Conservation (phyloP, 64 coral and sea anemone genomes). For the Actinia equina region DNA sequence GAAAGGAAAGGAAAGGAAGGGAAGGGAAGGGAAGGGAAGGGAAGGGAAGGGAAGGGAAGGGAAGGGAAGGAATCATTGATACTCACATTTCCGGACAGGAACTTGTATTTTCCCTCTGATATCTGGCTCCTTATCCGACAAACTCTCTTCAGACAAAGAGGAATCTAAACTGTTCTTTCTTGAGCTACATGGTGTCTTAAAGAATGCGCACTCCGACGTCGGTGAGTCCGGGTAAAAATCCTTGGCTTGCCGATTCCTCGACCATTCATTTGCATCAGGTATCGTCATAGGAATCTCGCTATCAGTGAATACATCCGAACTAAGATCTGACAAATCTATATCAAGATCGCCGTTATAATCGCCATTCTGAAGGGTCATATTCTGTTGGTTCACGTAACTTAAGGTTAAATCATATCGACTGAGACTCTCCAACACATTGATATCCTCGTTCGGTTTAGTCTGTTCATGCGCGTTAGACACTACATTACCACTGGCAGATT, state of each 20-base stretch:
- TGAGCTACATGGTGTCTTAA: constrained; percentile 84
- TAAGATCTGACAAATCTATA: constrained; percentile 71
- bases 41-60: no score
- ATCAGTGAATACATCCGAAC: constrained; percentile 87
- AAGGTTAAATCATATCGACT: constrained; percentile 74
- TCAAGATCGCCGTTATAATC: constrained; percentile 75
- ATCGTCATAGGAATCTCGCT: constrained; percentile 57
- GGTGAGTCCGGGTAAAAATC: constrained; percentile 87
- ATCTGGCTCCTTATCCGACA: constrained; percentile 38
- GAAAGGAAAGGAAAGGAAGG: no score
- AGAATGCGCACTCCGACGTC: constrained; percentile 81
- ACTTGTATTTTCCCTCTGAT: background rate
- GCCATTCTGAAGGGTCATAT: constrained; percentile 74
- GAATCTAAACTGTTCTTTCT: constrained; percentile 84
- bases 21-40: no score
- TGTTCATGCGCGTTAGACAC: background rate
- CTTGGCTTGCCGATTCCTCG: constrained; percentile 29
- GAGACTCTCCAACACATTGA: constrained; percentile 49
- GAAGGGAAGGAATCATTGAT: background rate
- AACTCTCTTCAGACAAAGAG: constrained; percentile 70
- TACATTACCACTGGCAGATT: background rate
- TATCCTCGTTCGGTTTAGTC: constrained; percentile 38
- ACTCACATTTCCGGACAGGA: background rate
- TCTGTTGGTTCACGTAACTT: constrained; percentile 89
- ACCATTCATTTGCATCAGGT: constrained; percentile 38